Percentiles rank a stretch among this genome's conserved stretches.
phyloP scores from a whole-genome alignment of 2,113 vertebrate genomes.

The Cyanoderma ruficeps region DNA sequence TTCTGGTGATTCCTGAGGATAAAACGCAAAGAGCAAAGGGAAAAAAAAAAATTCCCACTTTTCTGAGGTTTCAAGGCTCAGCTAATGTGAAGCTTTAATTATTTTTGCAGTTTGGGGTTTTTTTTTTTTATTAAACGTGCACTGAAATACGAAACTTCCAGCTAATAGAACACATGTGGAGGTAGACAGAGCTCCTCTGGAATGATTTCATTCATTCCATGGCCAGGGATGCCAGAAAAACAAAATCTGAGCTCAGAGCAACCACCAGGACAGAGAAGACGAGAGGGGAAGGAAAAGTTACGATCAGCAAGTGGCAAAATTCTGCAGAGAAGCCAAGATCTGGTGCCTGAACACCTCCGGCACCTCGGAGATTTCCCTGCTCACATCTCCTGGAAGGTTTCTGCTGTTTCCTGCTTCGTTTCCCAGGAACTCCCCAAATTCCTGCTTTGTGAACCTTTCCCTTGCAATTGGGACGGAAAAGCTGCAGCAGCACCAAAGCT shows the following conservation, averaged over 20 bases:
- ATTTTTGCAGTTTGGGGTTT: slow-evolving; percentile 60
- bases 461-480: background rate
- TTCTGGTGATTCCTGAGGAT: background rate
- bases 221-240: slow-evolving; percentile 45
- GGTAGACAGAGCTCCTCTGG: slow-evolving; percentile 22
- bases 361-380: background rate
- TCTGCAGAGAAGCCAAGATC: background rate
- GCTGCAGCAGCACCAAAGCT: background rate
- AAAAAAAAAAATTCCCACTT: background rate
- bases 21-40: background rate
- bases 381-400: background rate
- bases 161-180: slow-evolving; percentile 66
- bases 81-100: slow-evolving; percentile 55
- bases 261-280: background rate
- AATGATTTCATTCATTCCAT: slow-evolving; percentile 14
- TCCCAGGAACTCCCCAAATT: background rate
- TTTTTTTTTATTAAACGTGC: slow-evolving; percentile 59
- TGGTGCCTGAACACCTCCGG: background rate
- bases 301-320: background rate
- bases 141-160: slow-evolving; percentile 13
- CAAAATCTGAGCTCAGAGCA: slow-evolving; percentile 3
- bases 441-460: background rate
- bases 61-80: background rate
- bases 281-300: rapidly evolving
- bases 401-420: background rate